A percentile compares a stretch with the other conserved stretches of the same genome.
Evolutionary conservation across 2,113 vertebrate genomes (phyloP).

Genomic region (Anoplopoma fimbria): DNA sequence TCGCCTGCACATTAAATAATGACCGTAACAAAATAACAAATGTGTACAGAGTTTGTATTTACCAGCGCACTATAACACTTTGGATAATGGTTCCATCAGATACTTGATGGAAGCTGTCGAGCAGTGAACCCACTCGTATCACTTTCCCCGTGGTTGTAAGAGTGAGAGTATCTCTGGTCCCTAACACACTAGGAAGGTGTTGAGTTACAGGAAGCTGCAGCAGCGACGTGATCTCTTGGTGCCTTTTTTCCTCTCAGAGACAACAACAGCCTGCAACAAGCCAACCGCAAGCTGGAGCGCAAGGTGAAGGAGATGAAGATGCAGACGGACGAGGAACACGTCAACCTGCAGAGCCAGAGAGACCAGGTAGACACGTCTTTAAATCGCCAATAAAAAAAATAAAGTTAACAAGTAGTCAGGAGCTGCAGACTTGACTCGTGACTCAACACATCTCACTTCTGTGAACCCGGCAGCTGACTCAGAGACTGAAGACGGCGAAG

Average conservation of each 20-base stretch:
- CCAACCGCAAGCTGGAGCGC: conserved; percentile 93
- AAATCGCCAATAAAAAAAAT: not conserved
- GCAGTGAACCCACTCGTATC: conserved; percentile 33
- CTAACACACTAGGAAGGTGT: conserved; percentile 41
- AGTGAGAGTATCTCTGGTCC: conserved; percentile 24
- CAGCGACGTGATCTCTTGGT: conserved; percentile 33
- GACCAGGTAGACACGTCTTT: conserved; percentile 85
- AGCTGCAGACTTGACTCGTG: not conserved
- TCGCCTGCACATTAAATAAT: not conserved
- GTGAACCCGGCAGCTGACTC: conserved; percentile 86
- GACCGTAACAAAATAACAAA: not conserved
- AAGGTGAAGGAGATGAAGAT: conserved; percentile 95
- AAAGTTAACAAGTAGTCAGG: not conserved
- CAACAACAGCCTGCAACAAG: conserved; percentile 90
- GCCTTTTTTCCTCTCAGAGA: conserved; percentile 85
- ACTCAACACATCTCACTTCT: conserved; percentile 17
- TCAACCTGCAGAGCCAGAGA: conserved; percentile 91
- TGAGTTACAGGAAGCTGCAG: conserved; percentile 56
- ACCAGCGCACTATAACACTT: not conserved
- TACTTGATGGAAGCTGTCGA: not conserved
- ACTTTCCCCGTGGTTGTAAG: conserved; percentile 44
- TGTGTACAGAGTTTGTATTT: not conserved
- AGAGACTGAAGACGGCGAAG: conserved; percentile 94
- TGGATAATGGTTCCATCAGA: conserved; percentile 7
- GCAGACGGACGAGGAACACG: conserved; percentile 93